These are phyloP conservation scores for Pseudomyrmex flavicornis DNA, from an alignment of 1,140 invertebrate species.

Conservation along the genomic window DNA sequence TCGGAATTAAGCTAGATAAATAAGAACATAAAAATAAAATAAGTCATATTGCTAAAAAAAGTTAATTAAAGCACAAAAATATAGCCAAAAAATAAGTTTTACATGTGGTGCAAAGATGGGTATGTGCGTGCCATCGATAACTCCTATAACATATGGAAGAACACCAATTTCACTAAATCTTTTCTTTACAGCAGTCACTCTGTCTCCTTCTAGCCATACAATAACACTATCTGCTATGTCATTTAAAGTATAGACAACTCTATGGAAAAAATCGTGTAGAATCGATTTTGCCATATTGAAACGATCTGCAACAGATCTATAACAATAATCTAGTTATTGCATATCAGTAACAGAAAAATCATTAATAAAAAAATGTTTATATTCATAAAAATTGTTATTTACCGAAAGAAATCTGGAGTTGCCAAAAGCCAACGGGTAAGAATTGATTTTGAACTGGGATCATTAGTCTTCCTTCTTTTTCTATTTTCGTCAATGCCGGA, in stretches of 20 bases:
- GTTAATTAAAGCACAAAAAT: not conserved
- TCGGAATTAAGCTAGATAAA: constrained; percentile 5
- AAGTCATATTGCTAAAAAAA: not conserved
- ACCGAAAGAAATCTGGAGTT: constrained; percentile 14
- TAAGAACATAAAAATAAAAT: constrained; percentile 10
- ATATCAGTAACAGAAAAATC: not conserved
- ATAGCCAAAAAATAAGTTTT: not conserved
- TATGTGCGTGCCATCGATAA: not conserved
- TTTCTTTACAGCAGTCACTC: too few species aligned
- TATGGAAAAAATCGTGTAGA: not conserved
- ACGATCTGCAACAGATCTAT: constrained; percentile 16
- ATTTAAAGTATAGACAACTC: not conserved
- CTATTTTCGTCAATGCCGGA: not conserved
- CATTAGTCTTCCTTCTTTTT: not conserved
- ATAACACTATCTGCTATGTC: not conserved
- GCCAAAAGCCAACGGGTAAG: constrained; percentile 2
- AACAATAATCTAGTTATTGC: not conserved
- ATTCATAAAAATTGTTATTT: not conserved
- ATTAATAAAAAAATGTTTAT: not conserved
- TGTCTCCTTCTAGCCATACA: too few species aligned
- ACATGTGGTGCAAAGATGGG: constrained; percentile 12
- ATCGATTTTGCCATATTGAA: constrained; percentile 9
- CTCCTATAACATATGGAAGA: constrained; percentile 10
- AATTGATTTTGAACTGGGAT: not conserved
- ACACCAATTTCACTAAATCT: not conserved